A percentile compares a stretch with the other conserved stretches of the same genome.
These are phyloP conservation scores for Anolis apletophallus DNA, from an alignment of 2,797 vertebrate genomes.

Conservation along the genomic window DNA sequence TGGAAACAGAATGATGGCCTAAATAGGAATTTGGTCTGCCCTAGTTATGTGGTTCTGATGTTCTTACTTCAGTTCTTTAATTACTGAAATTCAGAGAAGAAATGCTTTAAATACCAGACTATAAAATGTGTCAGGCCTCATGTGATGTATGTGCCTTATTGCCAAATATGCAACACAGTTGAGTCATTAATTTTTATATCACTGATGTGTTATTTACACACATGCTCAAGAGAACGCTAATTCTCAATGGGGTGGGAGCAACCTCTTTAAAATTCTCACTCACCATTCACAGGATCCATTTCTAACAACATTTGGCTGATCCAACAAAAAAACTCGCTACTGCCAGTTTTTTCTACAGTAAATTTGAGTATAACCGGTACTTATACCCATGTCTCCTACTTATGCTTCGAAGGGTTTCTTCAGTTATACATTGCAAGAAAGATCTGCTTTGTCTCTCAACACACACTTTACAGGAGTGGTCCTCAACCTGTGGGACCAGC, in stretches of 20 bases:
- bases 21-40: not conserved
- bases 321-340: not conserved
- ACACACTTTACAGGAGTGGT: not conserved
- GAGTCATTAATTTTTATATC: not conserved
- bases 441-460: not conserved
- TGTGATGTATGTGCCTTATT: not conserved
- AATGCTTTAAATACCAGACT: not conserved
- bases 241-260: not conserved
- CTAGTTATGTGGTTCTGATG: not conserved
- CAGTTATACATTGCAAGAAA: not conserved
- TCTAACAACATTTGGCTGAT: not conserved
- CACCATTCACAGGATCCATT: not conserved
- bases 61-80: not conserved
- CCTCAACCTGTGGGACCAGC: no score
- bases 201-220: not conserved
- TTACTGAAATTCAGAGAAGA: not conserved
- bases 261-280: not conserved
- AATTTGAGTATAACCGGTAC: not conserved
- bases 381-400: not conserved
- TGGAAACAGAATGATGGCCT: not conserved
- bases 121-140: not conserved
- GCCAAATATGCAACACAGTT: not conserved
- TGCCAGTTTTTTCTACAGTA: not conserved
- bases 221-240: not conserved
- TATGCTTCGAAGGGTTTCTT: not conserved